These are phyloP conservation scores for Stigmatopora argus DNA, from an alignment of 2,113 vertebrate genomes.

Conservation along the genomic window DNA sequence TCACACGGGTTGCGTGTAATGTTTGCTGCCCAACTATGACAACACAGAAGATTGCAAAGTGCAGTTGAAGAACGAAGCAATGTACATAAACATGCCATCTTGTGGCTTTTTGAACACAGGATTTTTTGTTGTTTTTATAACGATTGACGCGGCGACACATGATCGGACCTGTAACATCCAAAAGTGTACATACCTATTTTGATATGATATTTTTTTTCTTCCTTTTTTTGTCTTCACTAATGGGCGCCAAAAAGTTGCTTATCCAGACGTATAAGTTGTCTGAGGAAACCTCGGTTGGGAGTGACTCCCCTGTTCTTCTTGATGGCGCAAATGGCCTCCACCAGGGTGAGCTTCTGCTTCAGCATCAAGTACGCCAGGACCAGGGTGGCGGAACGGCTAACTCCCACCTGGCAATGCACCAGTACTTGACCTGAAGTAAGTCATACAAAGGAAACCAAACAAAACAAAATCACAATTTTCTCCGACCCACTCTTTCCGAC, in stretches of 20 bases:
- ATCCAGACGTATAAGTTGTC: slow-evolving; percentile 70
- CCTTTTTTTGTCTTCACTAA: slow-evolving; percentile 22
- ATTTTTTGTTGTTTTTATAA: no score
- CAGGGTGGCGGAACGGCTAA: slow-evolving; percentile 75
- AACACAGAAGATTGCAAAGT: slow-evolving; percentile 7
- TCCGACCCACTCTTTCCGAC: no score
- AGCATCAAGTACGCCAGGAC: slow-evolving; percentile 78
- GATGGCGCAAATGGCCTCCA: slow-evolving; percentile 72
- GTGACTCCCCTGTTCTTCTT: slow-evolving; percentile 68
- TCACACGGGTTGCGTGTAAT: slow-evolving; percentile 12
- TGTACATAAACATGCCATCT: background rate
- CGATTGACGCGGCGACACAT: no score
- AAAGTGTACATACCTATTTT: no score
- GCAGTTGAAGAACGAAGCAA: background rate
- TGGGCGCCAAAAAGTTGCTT: slow-evolving; percentile 52
- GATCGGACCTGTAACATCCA: no score
- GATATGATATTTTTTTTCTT: no score
- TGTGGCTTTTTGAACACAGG: no score
- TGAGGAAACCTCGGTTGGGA: slow-evolving; percentile 73
- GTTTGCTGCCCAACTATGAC: slow-evolving; percentile 13
- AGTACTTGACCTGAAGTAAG: slow-evolving; percentile 65
- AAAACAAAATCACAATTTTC: slow-evolving; percentile 3
- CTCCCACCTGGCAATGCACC: slow-evolving; percentile 75
- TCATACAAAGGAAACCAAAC: background rate
- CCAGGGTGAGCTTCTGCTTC: slow-evolving; percentile 68